phyloP scores from a whole-genome alignment of 2,797 vertebrate genomes.

The Anas capensis region DNA sequence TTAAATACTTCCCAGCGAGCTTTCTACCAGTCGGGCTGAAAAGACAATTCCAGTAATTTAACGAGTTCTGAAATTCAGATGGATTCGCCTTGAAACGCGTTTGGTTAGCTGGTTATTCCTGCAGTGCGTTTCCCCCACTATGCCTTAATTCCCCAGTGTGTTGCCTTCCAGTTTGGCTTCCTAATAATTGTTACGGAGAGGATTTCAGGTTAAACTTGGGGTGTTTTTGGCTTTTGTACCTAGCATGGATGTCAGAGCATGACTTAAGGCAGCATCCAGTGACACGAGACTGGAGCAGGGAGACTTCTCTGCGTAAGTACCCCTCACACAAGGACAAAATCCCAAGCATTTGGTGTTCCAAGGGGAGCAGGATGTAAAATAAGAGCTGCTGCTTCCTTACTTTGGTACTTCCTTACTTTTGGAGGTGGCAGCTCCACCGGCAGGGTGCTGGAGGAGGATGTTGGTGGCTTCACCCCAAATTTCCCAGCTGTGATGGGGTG shows the following conservation, averaged over 20 bases:
- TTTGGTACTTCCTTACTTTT: too few species aligned
- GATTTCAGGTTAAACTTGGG: rapidly evolving
- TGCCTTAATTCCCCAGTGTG: rapidly evolving
- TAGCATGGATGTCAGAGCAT: neutral
- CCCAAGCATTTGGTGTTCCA: neutral
- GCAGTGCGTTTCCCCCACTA: rapidly evolving
- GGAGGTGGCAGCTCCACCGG: neutral
- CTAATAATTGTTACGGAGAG: neutral
- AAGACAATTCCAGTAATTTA: neutral
- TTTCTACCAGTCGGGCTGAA: neutral
- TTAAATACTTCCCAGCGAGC: neutral
- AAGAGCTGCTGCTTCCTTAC: neutral
- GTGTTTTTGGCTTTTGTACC: neutral
- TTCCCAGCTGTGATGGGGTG: too few species aligned
- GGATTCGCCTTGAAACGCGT: rapidly evolving
- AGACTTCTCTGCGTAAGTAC: neutral
- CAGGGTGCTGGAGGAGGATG: neutral
- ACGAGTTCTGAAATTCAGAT: neutral
- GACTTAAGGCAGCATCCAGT: neutral
- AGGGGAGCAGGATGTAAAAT: neutral
- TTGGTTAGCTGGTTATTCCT: neutral
- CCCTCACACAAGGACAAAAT: neutral
- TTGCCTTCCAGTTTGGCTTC: neutral
- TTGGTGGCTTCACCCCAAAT: neutral
- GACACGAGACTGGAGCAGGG: too few species aligned